Base-by-base conservation (phyloP, 2,888 invertebrate genomes). In the Anarsia innoxiella region DNA sequence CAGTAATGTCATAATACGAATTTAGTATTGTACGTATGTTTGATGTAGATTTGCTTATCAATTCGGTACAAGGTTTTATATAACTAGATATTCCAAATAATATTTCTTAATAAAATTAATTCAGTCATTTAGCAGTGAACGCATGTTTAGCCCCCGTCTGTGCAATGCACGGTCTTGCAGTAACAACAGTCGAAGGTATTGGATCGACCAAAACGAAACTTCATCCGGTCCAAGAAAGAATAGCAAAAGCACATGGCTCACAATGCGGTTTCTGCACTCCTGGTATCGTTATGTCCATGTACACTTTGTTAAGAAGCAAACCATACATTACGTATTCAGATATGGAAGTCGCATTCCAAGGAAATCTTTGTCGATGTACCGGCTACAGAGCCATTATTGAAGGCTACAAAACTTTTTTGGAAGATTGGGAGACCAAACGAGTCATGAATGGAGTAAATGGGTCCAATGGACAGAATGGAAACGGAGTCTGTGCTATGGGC, bases 241-340 rank as follows among this genome's bases (percentile, higher is more conserved):
- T 95, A 32, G 93, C 93, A 0, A 91, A 91, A 76, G 88, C 92
- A 1, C 94, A 95, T 54, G 95, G 95, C 0, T 93, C 94, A 0
- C 95, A 95, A 71, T 95, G 95, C 62, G 95, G 95, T 1, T 94
- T 93, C 66, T 95, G 94, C 53, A 94, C 95, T 0, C 94, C 95
- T 1, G 95, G 95, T 9, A 93, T 96, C 46, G 93, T 95, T 0
- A 96, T 96, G 95, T 94, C 95, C 1, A 94, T 95, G 93, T 95
- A 95, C 59, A 86, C 92, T 0, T 77, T 95, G 27, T 76, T 95
- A 1, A 77, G 95, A 56, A 89, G 86, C 44, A 61, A 59, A 38
- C 62, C 53, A 36, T 64, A 64, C 41, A 72, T 84, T 15, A 74
- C 63, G 48, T 84, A 71, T 42, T 89, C 88, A 40, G 89, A 93